Evolutionary conservation across 2,797 vertebrate species (phyloP), one percentile per base, ranked within the genome.

Genomic region (Periophthalmus magnuspinnatus): DNA sequence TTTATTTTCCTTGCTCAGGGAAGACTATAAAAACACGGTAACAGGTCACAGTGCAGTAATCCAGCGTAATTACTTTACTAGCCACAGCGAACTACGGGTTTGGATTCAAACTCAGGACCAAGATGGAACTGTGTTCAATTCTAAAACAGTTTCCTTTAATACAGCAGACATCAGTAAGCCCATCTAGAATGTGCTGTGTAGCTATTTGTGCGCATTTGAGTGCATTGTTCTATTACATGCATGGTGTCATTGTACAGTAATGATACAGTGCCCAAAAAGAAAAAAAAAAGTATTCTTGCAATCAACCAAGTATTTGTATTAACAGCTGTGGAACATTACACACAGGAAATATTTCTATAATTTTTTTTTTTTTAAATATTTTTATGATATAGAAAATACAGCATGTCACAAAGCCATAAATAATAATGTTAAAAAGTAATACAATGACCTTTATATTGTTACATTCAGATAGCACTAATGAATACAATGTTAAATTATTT

Each of bases 81-180:
- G 38, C 3, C 13, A 58, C 14, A 58, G 0, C 56, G 0, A 67
- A 0, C 78, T 93, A 52, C 8, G 0, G 21, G 90, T 93, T 71
- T 94, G 93, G 94, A 85, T 94, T 24, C 68, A 81, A 58, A 88
- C 83, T 5, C 1, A 24, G 19, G 90, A 84, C 38, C 24, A 74
- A 36, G 0, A 83, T 0, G 88, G 82, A 56, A 78, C 21, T 16
- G 36, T 50, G 45, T 65, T 19, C 21, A 54, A 10, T 22, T 94
- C 93, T 55, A 0, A 72, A 0, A 2, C 0, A 1, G 3, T 9
- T 28, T 2, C 36, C 32, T 88, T 93, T 68, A 63, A 89, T 38
- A 79, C 86, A 2, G 68, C 11, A 19, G 0, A 80, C 2, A 91
- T 94, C 70, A 38, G 94, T 95, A 68, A 89, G 91, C 86, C 3